Evolutionary conservation across 1,140 invertebrate genomes (phyloP), one percentile per base, ranked within the genome.

Genomic region (Achroia grisella): DNA sequence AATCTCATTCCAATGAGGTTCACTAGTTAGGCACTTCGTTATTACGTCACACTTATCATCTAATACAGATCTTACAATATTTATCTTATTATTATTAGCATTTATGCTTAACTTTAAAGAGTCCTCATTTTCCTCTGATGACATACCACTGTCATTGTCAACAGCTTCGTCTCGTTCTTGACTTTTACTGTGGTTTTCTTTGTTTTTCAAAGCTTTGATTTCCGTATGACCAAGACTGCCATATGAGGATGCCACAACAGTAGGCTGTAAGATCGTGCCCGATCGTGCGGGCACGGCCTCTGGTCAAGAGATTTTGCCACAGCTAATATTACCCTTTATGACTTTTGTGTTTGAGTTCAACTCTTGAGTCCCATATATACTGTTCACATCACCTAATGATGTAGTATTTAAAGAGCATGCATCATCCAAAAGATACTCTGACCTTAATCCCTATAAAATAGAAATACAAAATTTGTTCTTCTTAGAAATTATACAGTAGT

Each of bases 1-100:
- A 85, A 85, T 85, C 62, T 79, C 81, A 82, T 82, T 82, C 76
- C 76, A 66, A 41, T 68, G 65, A 68, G 67, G 66, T 62, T 73
- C 60, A 51, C 56, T 68, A 51, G 53, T 74, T 79, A 85, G 78
- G 78, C 81, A 85, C 81, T 85, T 76, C 47, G 50, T 76, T 54
- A 62, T 67, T 59, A 74, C 64, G 44, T 56, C 49, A 36, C 51
- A 44, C 43, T 69, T 62, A 44, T 62, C 55, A 11, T 58, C 49
- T 57, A 70, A 48, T 45, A 28, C 51, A 44, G 56, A 48, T 63
- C 46, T 65, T 62, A 72, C 40, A 48, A 52, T 68, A 49, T 50
- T 53, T 44, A 56, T 23, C 17, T 23, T 54, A 36, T 62, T 59
- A 53, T 52, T 60, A 36, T 58, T 66, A 52, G 58, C 43, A 54